These are phyloP conservation scores for Triops longicaudatus DNA, from an alignment of 1,140 invertebrate genomes.

Conservation along the genomic window DNA sequence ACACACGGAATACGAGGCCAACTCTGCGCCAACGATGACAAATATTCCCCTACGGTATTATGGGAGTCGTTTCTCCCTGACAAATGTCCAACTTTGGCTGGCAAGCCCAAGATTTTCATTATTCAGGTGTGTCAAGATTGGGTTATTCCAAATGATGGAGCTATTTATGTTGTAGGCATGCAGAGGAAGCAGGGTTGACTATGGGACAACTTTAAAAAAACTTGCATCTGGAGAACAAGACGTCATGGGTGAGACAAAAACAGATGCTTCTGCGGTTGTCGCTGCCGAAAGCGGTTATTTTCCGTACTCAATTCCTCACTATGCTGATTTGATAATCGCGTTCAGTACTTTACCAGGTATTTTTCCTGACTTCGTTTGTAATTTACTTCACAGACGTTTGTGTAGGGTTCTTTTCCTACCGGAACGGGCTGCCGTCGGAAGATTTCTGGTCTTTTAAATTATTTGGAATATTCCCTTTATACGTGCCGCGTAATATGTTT, in stretches of 20 bases:
- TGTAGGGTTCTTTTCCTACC: not conserved
- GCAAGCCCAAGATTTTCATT: slow-evolving; percentile 88
- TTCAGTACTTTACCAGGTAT: slow-evolving; percentile 87
- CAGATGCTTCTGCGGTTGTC: slow-evolving; percentile 36
- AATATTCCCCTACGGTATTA: slow-evolving; percentile 70
- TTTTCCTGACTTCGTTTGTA: not conserved
- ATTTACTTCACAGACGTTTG: not conserved
- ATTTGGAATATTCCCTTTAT: not conserved
- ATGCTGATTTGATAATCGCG: slow-evolving; percentile 88
- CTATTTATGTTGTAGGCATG: slow-evolving; percentile 55
- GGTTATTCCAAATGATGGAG: not conserved
- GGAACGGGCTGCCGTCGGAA: not conserved
- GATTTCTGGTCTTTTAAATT: not conserved
- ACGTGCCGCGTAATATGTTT: not conserved
- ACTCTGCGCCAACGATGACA: slow-evolving; percentile 75
- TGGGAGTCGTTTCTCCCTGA: slow-evolving; percentile 79
- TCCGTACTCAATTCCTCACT: slow-evolving; percentile 72
- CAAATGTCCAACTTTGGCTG: slow-evolving; percentile 72
- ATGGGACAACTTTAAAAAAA: slow-evolving; percentile 41
- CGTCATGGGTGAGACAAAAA: not conserved
- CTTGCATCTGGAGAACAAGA: too few relatives aligned
- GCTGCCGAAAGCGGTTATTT: slow-evolving; percentile 55
- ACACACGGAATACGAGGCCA: slow-evolving; percentile 82
- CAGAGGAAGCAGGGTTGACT: slow-evolving; percentile 74
- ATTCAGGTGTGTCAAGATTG: slow-evolving; percentile 51